Conservation (phyloP, 2,888 invertebrate genomes). For the Pycnomerus fuliginosus region DNA sequence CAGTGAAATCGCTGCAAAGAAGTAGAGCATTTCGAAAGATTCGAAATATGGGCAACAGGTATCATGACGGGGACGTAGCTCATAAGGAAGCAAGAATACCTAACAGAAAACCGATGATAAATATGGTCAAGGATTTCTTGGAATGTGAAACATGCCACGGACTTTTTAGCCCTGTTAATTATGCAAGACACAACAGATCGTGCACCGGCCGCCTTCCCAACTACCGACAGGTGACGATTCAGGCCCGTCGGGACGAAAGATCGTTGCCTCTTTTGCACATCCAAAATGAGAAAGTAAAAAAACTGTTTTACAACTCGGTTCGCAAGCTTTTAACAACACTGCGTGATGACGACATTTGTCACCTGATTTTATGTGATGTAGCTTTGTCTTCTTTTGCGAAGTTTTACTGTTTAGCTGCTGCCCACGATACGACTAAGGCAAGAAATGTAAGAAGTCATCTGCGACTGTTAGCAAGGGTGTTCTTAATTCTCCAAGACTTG, state of each 20-base stretch:
- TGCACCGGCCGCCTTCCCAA: background rate
- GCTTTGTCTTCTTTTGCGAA: background rate
- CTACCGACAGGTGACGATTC: background rate
- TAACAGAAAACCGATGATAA: no score
- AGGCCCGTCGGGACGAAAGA: no score
- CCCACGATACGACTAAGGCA: background rate
- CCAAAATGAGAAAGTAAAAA: background rate
- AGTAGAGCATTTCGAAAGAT: constrained; percentile 1
- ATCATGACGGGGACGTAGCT: background rate
- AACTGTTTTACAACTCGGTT: background rate
- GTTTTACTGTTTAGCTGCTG: background rate
- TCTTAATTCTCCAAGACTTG: background rate
- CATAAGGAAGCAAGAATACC: no score
- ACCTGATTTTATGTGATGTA: background rate
- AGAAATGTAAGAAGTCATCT: constrained; percentile 1
- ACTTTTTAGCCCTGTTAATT: background rate
- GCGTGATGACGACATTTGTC: background rate
- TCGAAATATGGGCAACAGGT: background rate
- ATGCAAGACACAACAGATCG: background rate
- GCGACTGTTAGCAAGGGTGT: background rate
- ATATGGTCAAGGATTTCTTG: background rate
- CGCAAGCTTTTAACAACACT: background rate
- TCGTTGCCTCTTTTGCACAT: background rate
- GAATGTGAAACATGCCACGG: background rate
- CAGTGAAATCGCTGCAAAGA: no score